Base-by-base conservation (phyloP, 2,888 invertebrate species). In the Ganaspis brasiliensis region DNA sequence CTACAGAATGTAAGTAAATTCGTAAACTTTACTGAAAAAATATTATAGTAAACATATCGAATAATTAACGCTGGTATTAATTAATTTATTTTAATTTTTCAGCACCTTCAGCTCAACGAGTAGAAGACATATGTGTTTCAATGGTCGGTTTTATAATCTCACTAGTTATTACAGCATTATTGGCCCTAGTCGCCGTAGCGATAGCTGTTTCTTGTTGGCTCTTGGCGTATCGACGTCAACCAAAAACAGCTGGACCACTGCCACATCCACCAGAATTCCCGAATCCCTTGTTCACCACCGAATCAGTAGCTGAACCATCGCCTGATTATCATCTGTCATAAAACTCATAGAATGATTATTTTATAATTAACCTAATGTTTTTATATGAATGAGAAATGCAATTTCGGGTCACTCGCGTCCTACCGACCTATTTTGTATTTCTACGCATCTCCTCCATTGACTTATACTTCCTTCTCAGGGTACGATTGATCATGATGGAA, bases 181-280 rank as follows among this genome's bases (percentile, higher is more conserved):
- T 98, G 89, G 98, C 98, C 77, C 93, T 98, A 82, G 98, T 98
- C 78, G 98, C 98, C 76, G 98, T 98, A 76, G 98, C 98, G 35
- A 97, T 98, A 72, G 98, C 98, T 76, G 98, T 98, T 77, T 98
- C 97, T 80, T 98, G 98, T 92, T 98, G 98, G 98, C 94, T 98
- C 83, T 97, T 98, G 95, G 98, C 98, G 86, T 98, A 98, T 93
- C 93, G 98, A 84, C 94, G 97, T 86, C 94, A 96, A 89, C 96
- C 97, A 73, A 97, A 97, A 88, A 94, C 96, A 72, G 95, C 96
- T 81, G 98, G 98, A 55, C 98, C 98, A 63, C 93, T 98, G 87
- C 98, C 98, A 83, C 98, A 98, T 93, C 98, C 98, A 84, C 97
- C 98, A 82, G 98, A 98, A 93, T 98, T 98, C 93, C 98, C 98